Evolutionary conservation across 2,888 invertebrate species (phyloP), one percentile per base, ranked within the genome.

Genomic region (Ophion ellenae): DNA sequence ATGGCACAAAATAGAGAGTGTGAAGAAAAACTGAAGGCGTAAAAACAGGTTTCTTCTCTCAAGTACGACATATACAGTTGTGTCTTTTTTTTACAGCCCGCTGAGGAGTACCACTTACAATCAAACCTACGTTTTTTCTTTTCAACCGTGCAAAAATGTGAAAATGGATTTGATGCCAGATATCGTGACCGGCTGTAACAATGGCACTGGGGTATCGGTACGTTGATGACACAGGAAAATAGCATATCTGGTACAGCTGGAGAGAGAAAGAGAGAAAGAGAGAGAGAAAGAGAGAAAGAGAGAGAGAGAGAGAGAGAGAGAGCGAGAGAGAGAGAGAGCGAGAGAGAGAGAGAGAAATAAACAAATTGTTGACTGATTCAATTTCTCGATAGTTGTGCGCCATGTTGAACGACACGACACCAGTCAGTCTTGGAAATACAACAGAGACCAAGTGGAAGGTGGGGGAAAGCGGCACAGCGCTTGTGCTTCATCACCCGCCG

Each of bases 81-180:
- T 47, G 64, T 0, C 32, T 24, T 76, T 75, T 47, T n/a, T 75
- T 84, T 75, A 3, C 64, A 82, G 70, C 10, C 24, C 47, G 11
- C 20, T 86, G 10, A 64, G 32, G 10, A 78, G 47, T 86, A 80
- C 2, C 1, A 5, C 66, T 3, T n/a, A 63, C 79, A 81, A 78
- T 32, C 45, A 76, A 17, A 90, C 90, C 79, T 83, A 89, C 40
- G 91, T 89, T 3, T 93, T 92, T 85, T 92, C 90, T 57, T 94
- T 94, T 88, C 92, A 93, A 87, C 94, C 94, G 5, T 95, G 95
- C 84, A 88, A 83, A 64, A 90, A 94, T 86, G 87, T 80, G 17
- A 74, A 53, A 28, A 81, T 90, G 66, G 74, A 85, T 53, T 86
- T 85, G 63, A 59, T 6, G 5, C 24, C 53, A 20, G 10, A n/a